These are phyloP conservation scores for Cinara cedri DNA, from an alignment of 2,888 invertebrate species.

Conservation along the genomic window DNA sequence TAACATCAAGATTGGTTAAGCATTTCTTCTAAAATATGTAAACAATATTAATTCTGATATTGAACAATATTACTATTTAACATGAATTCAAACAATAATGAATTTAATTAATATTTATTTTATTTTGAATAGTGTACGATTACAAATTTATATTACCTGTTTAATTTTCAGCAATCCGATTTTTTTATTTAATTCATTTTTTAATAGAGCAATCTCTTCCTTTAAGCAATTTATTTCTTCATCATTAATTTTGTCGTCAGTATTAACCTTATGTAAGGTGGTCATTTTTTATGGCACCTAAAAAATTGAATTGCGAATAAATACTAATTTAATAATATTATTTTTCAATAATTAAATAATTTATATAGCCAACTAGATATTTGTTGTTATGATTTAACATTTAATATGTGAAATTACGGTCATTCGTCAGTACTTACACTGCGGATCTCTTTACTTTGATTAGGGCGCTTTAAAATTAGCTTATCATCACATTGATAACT, in stretches of 20 bases:
- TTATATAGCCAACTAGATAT: no score
- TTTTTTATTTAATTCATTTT: constrained; percentile 33
- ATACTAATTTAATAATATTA: no score
- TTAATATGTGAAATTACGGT: no score
- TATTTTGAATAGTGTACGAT: not conserved
- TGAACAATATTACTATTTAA: not conserved
- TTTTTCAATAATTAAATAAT: no score
- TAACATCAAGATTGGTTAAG: constrained; percentile 30
- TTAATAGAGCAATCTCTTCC: constrained; percentile 14
- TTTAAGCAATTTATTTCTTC: constrained; percentile 36
- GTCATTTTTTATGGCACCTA: not conserved
- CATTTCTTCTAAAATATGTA: constrained; percentile 27
- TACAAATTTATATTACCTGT: constrained; percentile 16
- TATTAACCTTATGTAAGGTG: not conserved
- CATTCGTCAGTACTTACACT: no score
- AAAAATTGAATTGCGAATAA: not conserved
- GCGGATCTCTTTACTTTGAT: no score
- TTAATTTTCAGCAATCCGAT: constrained; percentile 26
- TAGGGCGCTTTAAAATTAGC: no score
- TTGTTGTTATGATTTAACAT: no score
- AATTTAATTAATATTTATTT: no score
- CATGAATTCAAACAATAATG: no score
- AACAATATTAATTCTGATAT: not conserved
- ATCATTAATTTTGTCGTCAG: not conserved
- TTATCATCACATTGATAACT: no score